phyloP scores from a whole-genome alignment of 1,140 invertebrate genomes.

The Atta texana region DNA sequence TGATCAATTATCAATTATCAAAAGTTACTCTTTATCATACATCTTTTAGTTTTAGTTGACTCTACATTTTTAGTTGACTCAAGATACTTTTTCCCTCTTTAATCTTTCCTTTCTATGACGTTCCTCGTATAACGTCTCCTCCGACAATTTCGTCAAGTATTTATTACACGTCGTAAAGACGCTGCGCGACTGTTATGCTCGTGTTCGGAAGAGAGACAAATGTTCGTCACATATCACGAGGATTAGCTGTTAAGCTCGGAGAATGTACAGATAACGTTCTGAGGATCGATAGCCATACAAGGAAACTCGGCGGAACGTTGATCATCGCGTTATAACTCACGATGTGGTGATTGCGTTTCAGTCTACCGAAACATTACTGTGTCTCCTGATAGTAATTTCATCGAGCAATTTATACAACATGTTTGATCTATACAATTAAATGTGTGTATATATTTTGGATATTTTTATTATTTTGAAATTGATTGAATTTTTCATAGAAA shows the following conservation, averaged over 20 bases:
- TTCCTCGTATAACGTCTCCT: constrained; percentile 33
- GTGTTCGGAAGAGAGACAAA: constrained; percentile 82
- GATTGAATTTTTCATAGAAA: background rate
- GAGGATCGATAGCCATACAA: constrained; percentile 76
- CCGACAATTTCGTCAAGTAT: constrained; percentile 74
- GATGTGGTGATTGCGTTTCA: constrained; percentile 13
- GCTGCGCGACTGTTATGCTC: constrained; percentile 72
- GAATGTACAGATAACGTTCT: constrained; percentile 79
- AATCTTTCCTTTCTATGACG: background rate
- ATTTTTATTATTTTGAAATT: background rate
- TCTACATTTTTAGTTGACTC: constrained; percentile 5
- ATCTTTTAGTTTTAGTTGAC: background rate
- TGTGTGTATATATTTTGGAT: background rate
- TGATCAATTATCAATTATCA: background rate
- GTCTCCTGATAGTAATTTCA: too few species aligned
- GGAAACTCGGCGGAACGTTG: constrained; percentile 57
- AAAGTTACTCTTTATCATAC: background rate
- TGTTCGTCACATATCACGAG: constrained; percentile 83
- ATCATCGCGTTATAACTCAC: constrained; percentile 62
- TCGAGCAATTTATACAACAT: background rate
- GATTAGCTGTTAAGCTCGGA: constrained; percentile 68
- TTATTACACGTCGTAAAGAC: constrained; percentile 79
- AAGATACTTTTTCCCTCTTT: background rate
- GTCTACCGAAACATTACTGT: background rate
- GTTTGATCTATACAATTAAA: background rate